Evolutionary conservation across 2,888 invertebrate genomes (phyloP).

Genomic region (Caenorhabditis parvicauda): DNA sequence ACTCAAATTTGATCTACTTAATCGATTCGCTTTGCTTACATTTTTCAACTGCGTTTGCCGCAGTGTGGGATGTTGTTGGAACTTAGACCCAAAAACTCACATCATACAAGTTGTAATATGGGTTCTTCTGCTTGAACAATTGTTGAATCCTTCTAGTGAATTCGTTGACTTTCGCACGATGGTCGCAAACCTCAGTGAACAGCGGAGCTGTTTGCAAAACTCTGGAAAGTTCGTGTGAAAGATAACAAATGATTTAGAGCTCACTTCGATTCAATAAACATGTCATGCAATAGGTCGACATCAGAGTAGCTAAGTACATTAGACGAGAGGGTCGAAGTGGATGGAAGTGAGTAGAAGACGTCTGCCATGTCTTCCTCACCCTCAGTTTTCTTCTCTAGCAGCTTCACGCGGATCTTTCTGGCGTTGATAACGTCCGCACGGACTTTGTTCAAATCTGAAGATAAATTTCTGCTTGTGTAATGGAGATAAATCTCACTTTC

Average conservation of each 20-base stretch:
- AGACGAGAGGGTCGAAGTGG: not conserved
- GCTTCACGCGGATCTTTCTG: not conserved
- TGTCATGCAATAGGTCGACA: conserved; percentile 3
- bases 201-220: conserved; percentile 9
- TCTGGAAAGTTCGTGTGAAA: conserved; percentile 5
- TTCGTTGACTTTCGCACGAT: conserved; percentile 3
- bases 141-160: conserved; percentile 18
- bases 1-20: no score
- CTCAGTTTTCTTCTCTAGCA: no score
- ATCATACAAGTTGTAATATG: conserved; percentile 33
- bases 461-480: no score
- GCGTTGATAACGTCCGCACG: conserved; percentile 6
- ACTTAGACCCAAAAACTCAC: conserved; percentile 21
- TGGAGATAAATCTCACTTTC: no score
- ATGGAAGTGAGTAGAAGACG: no score
- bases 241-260: not conserved
- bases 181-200: not conserved
- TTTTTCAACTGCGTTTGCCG: no score
- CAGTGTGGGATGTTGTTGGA: no score
- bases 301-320: conserved; percentile 4
- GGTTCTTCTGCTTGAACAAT: conserved; percentile 25
- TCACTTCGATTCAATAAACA: conserved; percentile 6
- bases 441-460: conserved; percentile 14
- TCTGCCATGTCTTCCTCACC: no score
- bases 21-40: no score